Evolutionary conservation across 2,113 vertebrate genomes (phyloP).

Genomic region (Delphinus delphis): DNA sequence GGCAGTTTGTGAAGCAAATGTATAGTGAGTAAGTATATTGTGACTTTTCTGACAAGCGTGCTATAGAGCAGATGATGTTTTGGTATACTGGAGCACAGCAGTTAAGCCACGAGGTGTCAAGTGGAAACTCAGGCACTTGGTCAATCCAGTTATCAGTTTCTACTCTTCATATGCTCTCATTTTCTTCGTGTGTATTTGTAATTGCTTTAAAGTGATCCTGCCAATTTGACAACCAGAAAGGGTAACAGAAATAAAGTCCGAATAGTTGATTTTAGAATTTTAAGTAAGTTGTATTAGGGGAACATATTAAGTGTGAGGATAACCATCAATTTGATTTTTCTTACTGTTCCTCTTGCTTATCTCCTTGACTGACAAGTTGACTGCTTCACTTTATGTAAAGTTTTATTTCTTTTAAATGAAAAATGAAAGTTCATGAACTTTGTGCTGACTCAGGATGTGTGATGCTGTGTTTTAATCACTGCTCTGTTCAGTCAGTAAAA

Average conservation of each 20-base stretch:
- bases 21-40: background rate
- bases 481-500: background rate
- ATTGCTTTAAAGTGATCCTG: background rate
- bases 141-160: background rate
- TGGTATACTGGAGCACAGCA: background rate
- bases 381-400: background rate
- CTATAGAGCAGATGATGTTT: background rate
- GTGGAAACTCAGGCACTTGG: background rate
- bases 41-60: background rate
- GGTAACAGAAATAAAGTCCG: constrained; percentile 1
- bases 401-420: constrained; percentile 52
- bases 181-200: background rate
- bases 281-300: background rate
- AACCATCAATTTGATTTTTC: background rate
- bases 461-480: background rate
- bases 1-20: background rate
- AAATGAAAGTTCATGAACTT: background rate
- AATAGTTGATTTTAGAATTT: constrained; percentile 1
- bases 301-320: background rate
- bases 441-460: background rate
- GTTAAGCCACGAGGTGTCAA: background rate
- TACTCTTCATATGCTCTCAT: background rate
- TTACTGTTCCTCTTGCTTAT: background rate
- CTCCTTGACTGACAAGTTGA: background rate
- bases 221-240: background rate